Percentiles rank a stretch among this genome's conserved stretches.
phyloP scores from a whole-genome alignment of 2,888 invertebrate genomes.

The Philereme vetulata region DNA sequence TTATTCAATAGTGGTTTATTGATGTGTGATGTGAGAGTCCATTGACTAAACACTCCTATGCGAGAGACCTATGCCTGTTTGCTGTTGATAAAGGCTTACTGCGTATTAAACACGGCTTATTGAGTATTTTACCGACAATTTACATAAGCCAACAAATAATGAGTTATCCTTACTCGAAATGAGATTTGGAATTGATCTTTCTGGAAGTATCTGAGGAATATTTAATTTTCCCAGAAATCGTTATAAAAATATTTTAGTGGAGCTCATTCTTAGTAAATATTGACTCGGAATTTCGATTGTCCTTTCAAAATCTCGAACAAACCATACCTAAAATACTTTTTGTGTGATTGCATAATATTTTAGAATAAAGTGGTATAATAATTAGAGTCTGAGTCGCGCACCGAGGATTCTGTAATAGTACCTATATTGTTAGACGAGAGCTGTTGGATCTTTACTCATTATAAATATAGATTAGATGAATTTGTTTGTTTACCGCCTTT shows the following conservation, averaged over 20 bases:
- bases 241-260: slow-evolving; percentile 16
- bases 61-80: slow-evolving; percentile 59
- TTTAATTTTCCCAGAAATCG: slow-evolving; percentile 24
- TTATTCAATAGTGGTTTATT: too few relatives aligned
- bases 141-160: slow-evolving; percentile 66
- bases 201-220: slow-evolving; percentile 16
- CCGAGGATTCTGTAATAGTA: too few relatives aligned
- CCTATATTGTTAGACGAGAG: too few relatives aligned
- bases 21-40: slow-evolving; percentile 26
- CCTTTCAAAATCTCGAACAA: not conserved
- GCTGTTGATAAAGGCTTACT: slow-evolving; percentile 69
- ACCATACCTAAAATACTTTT: too few relatives aligned
- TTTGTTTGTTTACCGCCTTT: too few relatives aligned
- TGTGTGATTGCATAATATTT: not conserved
- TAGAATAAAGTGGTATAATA: not conserved
- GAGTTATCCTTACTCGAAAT: slow-evolving; percentile 51
- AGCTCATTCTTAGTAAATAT: slow-evolving; percentile 11
- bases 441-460: too few relatives aligned
- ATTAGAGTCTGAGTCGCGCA: not conserved
- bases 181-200: slow-evolving; percentile 49
- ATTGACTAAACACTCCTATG: slow-evolving; percentile 11
- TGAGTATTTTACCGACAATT: slow-evolving; percentile 67
- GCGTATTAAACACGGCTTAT: slow-evolving; percentile 67
- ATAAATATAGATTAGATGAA: too few relatives aligned
- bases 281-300: slow-evolving; percentile 5